Percentiles rank a stretch among this genome's conserved stretches.
Evolutionary conservation across 2,888 invertebrate genomes (phyloP).

Genomic region (Thymelicus acteon): DNA sequence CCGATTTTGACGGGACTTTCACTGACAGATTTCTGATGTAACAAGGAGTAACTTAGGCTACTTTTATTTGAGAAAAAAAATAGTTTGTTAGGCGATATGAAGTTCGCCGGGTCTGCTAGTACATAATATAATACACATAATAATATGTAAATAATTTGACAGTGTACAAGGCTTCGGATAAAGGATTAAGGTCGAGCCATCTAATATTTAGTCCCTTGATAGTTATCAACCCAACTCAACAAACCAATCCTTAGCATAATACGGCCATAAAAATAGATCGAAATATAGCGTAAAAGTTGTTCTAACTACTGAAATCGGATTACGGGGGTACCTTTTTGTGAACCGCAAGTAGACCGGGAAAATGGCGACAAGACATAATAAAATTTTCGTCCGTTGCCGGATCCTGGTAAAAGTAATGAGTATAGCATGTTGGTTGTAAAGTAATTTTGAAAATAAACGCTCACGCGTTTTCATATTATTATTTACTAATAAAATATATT

Average conservation of each 20-base stretch:
- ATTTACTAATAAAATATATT: too few species aligned
- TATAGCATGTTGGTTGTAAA: background rate
- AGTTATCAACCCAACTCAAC: slow-evolving; percentile 27
- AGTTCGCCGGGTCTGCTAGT: too few species aligned
- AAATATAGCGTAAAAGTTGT: slow-evolving; percentile 24
- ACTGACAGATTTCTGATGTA: too few species aligned
- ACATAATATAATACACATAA: too few species aligned
- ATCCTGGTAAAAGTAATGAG: background rate
- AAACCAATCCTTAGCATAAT: slow-evolving; percentile 29
- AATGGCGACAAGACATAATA: background rate
- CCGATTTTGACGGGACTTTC: too few species aligned
- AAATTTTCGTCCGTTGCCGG: background rate
- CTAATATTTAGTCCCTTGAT: slow-evolving; percentile 20
- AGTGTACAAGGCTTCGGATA: slow-evolving; percentile 4
- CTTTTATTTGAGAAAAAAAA: too few species aligned
- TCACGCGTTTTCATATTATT: too few species aligned
- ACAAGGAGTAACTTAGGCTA: too few species aligned
- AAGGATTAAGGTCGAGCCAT: slow-evolving; percentile 12
- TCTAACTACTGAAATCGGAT: slow-evolving; percentile 27
- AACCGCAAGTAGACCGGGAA: background rate
- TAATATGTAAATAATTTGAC: slow-evolving; percentile 16
- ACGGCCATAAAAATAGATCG: slow-evolving; percentile 33
- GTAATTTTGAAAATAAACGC: too few species aligned
- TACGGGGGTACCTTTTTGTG: slow-evolving; percentile 8
- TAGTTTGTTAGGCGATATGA: too few species aligned